A percentile compares a stretch with the other conserved stretches of the same genome.
Conservation (phyloP, 2,888 invertebrate species). For the Sminthurides aquaticus region DNA sequence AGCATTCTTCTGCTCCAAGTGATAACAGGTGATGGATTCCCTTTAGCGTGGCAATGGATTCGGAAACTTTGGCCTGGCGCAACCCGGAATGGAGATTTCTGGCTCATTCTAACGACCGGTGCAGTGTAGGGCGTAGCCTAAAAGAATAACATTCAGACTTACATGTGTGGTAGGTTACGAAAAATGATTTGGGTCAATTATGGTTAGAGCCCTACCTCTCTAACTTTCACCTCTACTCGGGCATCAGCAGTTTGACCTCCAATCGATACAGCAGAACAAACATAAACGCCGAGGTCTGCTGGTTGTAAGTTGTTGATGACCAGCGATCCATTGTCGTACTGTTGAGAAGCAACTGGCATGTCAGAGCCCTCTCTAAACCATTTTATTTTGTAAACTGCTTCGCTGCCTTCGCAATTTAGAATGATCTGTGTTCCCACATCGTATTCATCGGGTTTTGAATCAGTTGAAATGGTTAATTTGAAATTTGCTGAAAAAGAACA, state of each 20-base stretch:
- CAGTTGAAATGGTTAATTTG: neutral
- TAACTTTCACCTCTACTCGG: neutral
- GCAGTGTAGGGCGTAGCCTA: neutral
- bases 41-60: constrained; percentile 4
- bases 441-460: neutral
- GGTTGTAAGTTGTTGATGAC: neutral
- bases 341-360: neutral
- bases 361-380: neutral
- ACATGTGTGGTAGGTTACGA: neutral
- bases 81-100: neutral
- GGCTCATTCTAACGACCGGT: neutral
- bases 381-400: neutral
- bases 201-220: neutral
- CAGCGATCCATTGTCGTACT: constrained; percentile 7
- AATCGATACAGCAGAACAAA: constrained; percentile 1
- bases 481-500: neutral
- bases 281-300: constrained; percentile 1
- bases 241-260: neutral
- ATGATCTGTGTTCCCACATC: neutral
- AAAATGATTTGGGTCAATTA: neutral
- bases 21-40: constrained; percentile 6
- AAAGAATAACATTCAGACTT: neutral
- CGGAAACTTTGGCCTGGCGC: constrained; percentile 8
- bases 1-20: constrained; percentile 1
- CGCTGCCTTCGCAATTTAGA: neutral